A percentile compares a stretch with the other conserved stretches of the same genome.
These are phyloP conservation scores for Aplysina aerophoba DNA, from an alignment of 37 sponge, comb jelly and placozoan species.

Conservation along the genomic window DNA sequence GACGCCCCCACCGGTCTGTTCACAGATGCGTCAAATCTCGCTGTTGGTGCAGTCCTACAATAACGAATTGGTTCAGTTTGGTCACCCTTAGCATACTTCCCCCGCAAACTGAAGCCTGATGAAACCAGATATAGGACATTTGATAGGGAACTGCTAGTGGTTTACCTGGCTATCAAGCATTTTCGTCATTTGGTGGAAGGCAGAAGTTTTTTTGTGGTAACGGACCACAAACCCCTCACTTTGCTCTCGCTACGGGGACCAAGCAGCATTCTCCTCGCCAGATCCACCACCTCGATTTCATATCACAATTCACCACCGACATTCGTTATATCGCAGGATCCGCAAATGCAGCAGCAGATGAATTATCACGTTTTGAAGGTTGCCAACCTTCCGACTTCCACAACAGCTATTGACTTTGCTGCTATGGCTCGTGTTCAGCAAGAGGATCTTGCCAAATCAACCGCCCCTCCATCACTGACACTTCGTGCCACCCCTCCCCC, in stretches of 20 bases:
- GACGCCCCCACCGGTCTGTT: background rate
- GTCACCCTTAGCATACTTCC: conserved; percentile 41
- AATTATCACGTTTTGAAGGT: conserved; percentile 32
- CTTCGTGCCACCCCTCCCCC: background rate
- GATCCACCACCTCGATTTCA: conserved; percentile 32
- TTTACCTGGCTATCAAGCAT: conserved; percentile 46
- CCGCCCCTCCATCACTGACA: background rate
- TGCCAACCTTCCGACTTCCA: background rate
- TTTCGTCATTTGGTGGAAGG: conserved; percentile 56
- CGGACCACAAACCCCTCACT: conserved; percentile 41
- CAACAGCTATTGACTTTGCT: conserved; percentile 22
- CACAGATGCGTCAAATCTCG: conserved; percentile 45
- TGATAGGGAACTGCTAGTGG: conserved; percentile 50
- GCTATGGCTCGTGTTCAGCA: conserved; percentile 27
- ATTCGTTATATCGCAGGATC: conserved; percentile 20
- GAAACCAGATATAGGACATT: conserved; percentile 51
- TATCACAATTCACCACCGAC: conserved; percentile 41
- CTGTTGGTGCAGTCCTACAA: conserved; percentile 45
- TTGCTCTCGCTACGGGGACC: background rate
- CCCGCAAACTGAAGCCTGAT: conserved; percentile 44
- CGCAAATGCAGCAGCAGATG: conserved; percentile 43
- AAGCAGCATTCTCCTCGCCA: conserved; percentile 39
- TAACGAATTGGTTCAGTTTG: conserved; percentile 16
- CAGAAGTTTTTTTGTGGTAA: conserved; percentile 27
- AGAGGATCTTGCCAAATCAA: conserved; percentile 10